A percentile compares a stretch with the other conserved stretches of the same genome.
phyloP scores from a whole-genome alignment of 2,113 vertebrate species.

The Castor canadensis region DNA sequence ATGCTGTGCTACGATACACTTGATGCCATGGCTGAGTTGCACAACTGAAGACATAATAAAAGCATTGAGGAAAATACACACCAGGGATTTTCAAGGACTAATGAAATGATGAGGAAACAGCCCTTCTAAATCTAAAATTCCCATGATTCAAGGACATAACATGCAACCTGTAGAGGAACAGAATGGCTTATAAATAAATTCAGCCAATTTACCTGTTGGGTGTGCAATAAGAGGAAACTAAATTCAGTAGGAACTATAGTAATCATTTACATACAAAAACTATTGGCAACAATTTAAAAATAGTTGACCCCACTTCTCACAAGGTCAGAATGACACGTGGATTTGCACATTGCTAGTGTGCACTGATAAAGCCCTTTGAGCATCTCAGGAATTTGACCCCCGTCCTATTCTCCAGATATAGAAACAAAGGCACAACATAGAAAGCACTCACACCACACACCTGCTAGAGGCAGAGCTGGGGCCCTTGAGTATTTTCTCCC shows the following conservation, averaged over 20 bases:
- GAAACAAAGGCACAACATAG: not conserved
- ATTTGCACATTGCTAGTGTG: not conserved
- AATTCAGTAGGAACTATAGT: not conserved
- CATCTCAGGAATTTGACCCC: not conserved
- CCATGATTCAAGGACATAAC: not conserved
- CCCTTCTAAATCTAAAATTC: not conserved
- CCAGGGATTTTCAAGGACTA: no score
- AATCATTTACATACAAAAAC: not conserved
- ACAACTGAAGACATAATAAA: not conserved
- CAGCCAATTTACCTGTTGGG: no score
- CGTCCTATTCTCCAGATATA: not conserved
- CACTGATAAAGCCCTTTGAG: not conserved
- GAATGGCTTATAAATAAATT: not conserved
- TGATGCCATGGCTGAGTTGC: no score
- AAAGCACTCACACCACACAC: fast-evolving
- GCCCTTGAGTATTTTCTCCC: no score
- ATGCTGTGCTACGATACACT: no score
- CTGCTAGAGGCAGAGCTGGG: not conserved
- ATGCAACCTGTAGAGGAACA: not conserved
- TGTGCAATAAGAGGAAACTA: not conserved
- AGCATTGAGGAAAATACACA: not conserved
- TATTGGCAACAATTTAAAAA: not conserved
- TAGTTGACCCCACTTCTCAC: not conserved
- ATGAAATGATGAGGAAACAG: not conserved
- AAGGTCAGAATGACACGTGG: not conserved